Conservation (phyloP, 2,888 invertebrate species). For the Isotomurus palustris region DNA sequence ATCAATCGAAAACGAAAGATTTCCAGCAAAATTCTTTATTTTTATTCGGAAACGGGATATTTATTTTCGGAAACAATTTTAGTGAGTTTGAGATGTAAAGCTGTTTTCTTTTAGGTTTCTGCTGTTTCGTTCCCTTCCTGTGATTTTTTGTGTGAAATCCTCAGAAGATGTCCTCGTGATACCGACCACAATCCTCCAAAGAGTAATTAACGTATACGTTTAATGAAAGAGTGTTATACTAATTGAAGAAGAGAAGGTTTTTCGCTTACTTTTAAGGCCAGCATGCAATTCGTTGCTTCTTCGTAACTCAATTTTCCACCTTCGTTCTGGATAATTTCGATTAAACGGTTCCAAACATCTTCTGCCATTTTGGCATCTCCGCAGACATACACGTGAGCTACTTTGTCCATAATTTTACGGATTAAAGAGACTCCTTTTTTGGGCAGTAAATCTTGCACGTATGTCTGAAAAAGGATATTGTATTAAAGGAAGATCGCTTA, state of each 20-base stretch:
- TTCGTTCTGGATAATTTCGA: slow-evolving; percentile 69
- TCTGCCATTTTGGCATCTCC: slow-evolving; percentile 98
- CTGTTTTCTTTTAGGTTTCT: no score
- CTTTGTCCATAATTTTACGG: slow-evolving; percentile 67
- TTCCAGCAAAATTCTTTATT: no score
- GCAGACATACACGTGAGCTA: slow-evolving; percentile 90
- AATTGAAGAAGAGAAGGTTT: no score
- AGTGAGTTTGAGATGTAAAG: no score
- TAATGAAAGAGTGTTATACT: no score
- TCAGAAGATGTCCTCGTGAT: slow-evolving; percentile 95
- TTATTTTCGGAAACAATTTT: no score
- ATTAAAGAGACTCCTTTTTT: slow-evolving; percentile 73
- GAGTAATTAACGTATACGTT: neutral
- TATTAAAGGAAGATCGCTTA: neutral
- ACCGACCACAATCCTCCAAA: slow-evolving; percentile 83
- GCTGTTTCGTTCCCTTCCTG: no score
- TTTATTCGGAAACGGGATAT: no score
- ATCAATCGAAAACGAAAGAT: no score
- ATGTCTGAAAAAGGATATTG: slow-evolving; percentile 61
- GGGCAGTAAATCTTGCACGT: slow-evolving; percentile 84
- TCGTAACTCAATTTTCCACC: slow-evolving; percentile 68
- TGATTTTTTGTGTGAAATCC: slow-evolving; percentile 68
- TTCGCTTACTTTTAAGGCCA: slow-evolving; percentile 76
- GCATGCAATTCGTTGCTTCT: slow-evolving; percentile 79
- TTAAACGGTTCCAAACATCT: slow-evolving; percentile 85